Evolutionary conservation across 2,797 vertebrate genomes (phyloP), one percentile per base, ranked within the genome.

Genomic region (Dermochelys coriacea): DNA sequence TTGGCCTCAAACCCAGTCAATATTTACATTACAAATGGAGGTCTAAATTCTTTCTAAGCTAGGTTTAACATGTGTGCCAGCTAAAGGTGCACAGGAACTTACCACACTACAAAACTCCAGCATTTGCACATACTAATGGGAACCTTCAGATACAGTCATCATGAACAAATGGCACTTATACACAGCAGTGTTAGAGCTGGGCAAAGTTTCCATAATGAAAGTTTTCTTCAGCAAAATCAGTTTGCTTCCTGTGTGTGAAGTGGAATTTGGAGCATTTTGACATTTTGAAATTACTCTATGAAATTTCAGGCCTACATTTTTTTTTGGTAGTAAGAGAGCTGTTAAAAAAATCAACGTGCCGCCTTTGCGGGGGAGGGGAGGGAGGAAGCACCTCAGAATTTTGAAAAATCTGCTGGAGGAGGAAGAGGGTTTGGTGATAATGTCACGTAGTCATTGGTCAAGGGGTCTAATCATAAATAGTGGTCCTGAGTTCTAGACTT

Each of bases 401-500:
- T 2, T 1, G 1, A 52, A 64, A 87, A 80, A 8, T 11, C 79
- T 84, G 2, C 2, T 29, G 80, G 75, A 41, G 10, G 27, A 51
- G 12, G 1, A 82, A 61, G 12, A 34, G 0, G n/a, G 51, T 19
- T 77, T 55, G 0, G 14, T 64, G 2, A 37, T 50, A 11, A 12
- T 6, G 79, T 3, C 52, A 9, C 37, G 64, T 10, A 1, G 16
- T 34, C 68, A 87, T 9, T 87, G 27, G 78, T 2, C 23, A 1
- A 81, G 45, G 81, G 2, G 25, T 74, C 25, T 74, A 41, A 45
- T 45, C 12, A 89, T 5, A 1, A 52, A 12, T 5, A 81, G 3
- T 34, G 52, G n/a, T 27, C 16, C 86, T 0, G 0, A 49, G 25
- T 57, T 85, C 52, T 51, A 82, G 47, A 83, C 11, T 84, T 14